Evolutionary conservation across 2,113 vertebrate genomes (phyloP).

Genomic region (Stercorarius parasiticus): DNA sequence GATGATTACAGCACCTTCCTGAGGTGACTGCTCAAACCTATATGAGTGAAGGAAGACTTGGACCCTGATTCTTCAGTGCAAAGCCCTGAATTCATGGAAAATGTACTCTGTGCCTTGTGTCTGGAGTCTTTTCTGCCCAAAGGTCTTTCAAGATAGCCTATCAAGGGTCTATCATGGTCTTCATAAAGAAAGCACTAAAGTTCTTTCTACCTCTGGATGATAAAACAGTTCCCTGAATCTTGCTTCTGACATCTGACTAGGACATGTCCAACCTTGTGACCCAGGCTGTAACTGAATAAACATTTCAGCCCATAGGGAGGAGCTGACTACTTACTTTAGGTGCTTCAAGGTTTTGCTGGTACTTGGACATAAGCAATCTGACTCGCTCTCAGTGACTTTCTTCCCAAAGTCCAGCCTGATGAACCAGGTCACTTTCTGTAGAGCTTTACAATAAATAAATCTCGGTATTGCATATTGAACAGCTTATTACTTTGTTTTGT

Average conservation of each 20-base stretch:
- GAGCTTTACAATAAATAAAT: neutral
- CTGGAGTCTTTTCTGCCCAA: neutral
- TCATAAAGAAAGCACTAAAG: neutral
- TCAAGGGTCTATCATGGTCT: neutral
- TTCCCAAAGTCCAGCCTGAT: neutral
- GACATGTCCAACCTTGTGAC: neutral
- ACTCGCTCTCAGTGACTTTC: neutral
- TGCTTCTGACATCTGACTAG: neutral
- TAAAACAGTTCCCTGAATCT: neutral
- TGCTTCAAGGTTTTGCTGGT: neutral
- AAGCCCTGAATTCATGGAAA: neutral
- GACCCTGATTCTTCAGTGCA: neutral
- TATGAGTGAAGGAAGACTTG: neutral
- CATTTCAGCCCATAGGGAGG: neutral
- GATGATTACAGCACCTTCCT: neutral
- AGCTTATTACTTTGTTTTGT: neutral
- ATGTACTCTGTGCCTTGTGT: neutral
- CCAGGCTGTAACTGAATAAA: neutral
- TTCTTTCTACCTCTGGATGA: neutral
- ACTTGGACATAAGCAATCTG: neutral
- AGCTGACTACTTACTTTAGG: neutral
- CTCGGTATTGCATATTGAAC: neutral
- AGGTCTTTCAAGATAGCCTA: neutral
- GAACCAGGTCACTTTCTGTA: neutral
- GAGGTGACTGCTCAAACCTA: neutral